Conservation (phyloP, 2,797 vertebrate genomes). For the Enteromius viviparus region DNA sequence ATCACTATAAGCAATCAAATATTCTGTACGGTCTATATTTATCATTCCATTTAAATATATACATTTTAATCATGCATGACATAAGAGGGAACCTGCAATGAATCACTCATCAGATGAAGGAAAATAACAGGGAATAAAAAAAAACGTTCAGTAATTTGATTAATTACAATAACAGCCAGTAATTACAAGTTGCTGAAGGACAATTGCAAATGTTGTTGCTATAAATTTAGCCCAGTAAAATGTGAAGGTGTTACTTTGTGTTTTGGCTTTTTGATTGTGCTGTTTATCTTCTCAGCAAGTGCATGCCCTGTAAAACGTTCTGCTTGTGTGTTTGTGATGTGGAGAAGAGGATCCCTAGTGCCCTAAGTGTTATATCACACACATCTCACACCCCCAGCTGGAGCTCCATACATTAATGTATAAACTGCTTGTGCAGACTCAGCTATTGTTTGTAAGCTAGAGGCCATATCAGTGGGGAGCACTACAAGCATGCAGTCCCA, state of each 20-base stretch:
- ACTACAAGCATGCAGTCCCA: slow-evolving; percentile 4
- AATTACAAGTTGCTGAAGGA: neutral
- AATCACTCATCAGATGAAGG: neutral
- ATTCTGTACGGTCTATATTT: neutral
- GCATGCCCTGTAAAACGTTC: slow-evolving; percentile 49
- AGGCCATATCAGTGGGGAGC: slow-evolving; percentile 35
- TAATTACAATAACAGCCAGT: neutral
- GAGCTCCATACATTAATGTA: slow-evolving; percentile 52
- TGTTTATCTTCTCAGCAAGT: slow-evolving; percentile 49
- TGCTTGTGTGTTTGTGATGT: slow-evolving; percentile 43
- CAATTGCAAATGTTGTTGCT: neutral
- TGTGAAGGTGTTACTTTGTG: slow-evolving; percentile 10
- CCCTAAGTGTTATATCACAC: slow-evolving; percentile 49
- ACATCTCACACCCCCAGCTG: slow-evolving; percentile 39
- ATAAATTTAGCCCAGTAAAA: neutral
- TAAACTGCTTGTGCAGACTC: slow-evolving; percentile 51
- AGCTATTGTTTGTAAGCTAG: slow-evolving; percentile 56
- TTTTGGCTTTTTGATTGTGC: slow-evolving; percentile 29
- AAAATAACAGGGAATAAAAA: neutral
- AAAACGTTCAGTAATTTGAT: neutral
- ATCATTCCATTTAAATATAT: neutral
- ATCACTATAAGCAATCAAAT: neutral
- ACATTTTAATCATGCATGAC: too few relatives aligned
- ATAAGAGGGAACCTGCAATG: too few relatives aligned
- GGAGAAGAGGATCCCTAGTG: slow-evolving; percentile 47